Base-by-base conservation (phyloP, 2,888 invertebrate genomes). In the Ectemnius continuus region DNA sequence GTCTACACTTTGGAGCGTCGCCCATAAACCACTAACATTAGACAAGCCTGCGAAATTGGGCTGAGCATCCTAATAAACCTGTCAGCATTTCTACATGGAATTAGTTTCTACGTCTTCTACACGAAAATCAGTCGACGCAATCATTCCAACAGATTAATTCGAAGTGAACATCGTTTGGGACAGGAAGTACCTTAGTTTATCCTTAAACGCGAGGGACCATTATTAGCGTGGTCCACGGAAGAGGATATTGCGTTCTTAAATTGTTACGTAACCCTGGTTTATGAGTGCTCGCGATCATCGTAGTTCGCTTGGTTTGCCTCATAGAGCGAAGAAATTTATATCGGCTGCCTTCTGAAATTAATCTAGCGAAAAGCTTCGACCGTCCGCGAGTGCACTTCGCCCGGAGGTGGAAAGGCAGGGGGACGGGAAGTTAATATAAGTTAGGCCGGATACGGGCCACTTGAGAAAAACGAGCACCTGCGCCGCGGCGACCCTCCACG, bases 311-410 rank as follows among this genome's bases (percentile, higher is more conserved):
- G 66, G 47, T 61, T 71, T 67, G 57, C 56, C 60, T 28, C 60
- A 48, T 67, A 67, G 72, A 64, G 36, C 60, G 48, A 59, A 48
- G 59, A 75, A 67, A 80, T 73, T 78, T 66, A 74, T 68, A 65
- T 71, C 36, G 57, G 59, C 64, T 62, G 56, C 68, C 74, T 65
- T 70, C 77, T 80, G 80, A 80, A 84, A 85, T 86, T 86, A 86
- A 87, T 86, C 86, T 80, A 87, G 84, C 81, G 85, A 82, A 84
- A 87, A 81, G 84, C 78, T 73, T 67, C 62, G 68, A 70, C 72
- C 75, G 47, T 72, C 72, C 52, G 67, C 73, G 70, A 69, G 70
- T 52, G 36, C 60, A 61, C 36, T 59, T 46, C 61, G 20, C 8
- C 36, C 36, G 52, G 14, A 52, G 52, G n/a, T 52, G 8, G 36